phyloP scores from a whole-genome alignment of 2,113 vertebrate species.

The Hipposideros armiger region DNA sequence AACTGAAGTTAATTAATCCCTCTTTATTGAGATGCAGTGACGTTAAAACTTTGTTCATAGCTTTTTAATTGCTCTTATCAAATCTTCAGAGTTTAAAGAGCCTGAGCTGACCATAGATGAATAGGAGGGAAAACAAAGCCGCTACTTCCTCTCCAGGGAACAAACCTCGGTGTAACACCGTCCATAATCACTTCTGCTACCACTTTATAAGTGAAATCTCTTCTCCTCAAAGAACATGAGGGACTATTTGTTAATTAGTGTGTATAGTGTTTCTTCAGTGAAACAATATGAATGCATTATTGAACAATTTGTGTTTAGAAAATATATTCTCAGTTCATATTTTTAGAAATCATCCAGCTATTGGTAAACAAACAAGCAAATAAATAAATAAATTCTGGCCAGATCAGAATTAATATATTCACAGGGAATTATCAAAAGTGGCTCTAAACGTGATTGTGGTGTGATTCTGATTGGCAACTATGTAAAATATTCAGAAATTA shows the following conservation, averaged over 20 bases:
- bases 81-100: constrained; percentile 32
- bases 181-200: not conserved
- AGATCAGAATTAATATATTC: not conserved
- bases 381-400: not conserved
- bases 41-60: constrained; percentile 42
- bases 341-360: not conserved
- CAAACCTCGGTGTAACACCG: not conserved
- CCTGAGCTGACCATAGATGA: not conserved
- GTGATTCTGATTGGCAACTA: not conserved
- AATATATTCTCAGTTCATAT: not conserved
- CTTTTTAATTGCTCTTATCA: constrained; percentile 67
- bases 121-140: not conserved
- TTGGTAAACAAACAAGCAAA: not conserved
- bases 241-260: not conserved
- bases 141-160: not conserved
- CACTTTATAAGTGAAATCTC: constrained; percentile 9
- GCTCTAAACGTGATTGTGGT: not conserved
- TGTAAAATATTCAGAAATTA: not conserved
- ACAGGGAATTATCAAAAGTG: not conserved
- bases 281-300: not conserved
- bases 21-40: constrained; percentile 56
- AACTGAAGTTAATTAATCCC: constrained; percentile 65
- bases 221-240: not conserved
- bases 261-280: not conserved
- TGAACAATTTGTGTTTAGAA: constrained; percentile 5